Base-by-base conservation (phyloP, 2,888 invertebrate genomes). In the Ptychoptera contaminata region DNA sequence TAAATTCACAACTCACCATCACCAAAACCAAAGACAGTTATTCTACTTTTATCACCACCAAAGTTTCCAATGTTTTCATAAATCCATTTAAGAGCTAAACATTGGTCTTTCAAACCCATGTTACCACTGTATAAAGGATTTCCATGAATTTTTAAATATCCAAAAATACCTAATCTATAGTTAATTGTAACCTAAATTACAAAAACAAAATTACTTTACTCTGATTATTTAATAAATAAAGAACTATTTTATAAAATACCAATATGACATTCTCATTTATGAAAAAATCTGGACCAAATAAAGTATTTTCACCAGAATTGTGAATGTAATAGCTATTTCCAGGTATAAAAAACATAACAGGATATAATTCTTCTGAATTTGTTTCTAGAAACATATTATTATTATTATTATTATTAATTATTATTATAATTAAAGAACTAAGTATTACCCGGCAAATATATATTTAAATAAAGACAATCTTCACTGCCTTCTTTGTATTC, bases 31-130 rank as follows among this genome's bases (percentile, higher is more conserved):
- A 56, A 57, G 44, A 66, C 44, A 1, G 66, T 65, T 14, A 66
- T 59, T 48, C 59, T 52, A 23, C 55, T 52, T 2, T 47, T 46
- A 45, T 66, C 59, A 11, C 66, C 67, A 8, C 65, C 63, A 49
- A 67, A 67, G 1, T 59, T 51, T 39, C 52, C 58, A 37, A 66
- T 65, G 16, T 66, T 61, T 2, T 58, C 49, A 40, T 59, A 63
- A 2, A 66, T 50, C 66, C 65, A 67, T 45, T 56, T 54, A 9
- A 66, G 49, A 2, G 64, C 66, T 37, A 54, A 44, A 5, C 54
- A 42, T 49, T 65, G 65, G 66, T 66, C 66, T 47, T 64, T 66
- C 0, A 67, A 45, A 0, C 64, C 66, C 48, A 64, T 63, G 44
- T 66, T 66, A 1, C 65, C 66, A 0, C 63, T 58, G 9, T 64